phyloP scores from a whole-genome alignment of 2,888 invertebrate species.

The Physocephala rufipes region DNA sequence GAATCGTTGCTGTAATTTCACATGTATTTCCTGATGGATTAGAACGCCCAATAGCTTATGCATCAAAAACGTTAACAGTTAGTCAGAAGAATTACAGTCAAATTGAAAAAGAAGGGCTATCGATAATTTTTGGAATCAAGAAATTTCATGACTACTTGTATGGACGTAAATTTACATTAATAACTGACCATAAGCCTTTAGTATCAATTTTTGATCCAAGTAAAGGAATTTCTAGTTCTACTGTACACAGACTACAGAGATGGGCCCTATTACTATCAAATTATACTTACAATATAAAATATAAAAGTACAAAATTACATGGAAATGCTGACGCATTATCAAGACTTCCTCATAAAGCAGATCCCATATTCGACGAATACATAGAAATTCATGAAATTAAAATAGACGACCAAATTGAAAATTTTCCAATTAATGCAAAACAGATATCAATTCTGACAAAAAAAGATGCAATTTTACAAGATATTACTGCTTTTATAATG shows the following conservation, averaged over 20 bases:
- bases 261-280: constrained; percentile 20
- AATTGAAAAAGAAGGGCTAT: constrained; percentile 34
- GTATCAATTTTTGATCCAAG: constrained; percentile 23
- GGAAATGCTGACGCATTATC: constrained; percentile 10
- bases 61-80: not conserved
- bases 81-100: constrained; percentile 6
- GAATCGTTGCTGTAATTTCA: too few species aligned
- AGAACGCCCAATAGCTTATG: too few species aligned
- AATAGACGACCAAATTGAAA: too few species aligned
- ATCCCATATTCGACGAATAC: too few species aligned
- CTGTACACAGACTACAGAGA: constrained; percentile 27
- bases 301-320: not conserved
- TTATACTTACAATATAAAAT: constrained; percentile 8
- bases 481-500: not conserved
- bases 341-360: not conserved
- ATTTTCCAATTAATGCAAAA: too few species aligned
- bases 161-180: constrained; percentile 24
- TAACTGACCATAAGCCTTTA: constrained; percentile 31
- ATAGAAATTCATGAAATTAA: too few species aligned
- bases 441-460: too few species aligned
- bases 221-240: constrained; percentile 19
- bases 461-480: too few species aligned
- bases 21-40: too few species aligned
- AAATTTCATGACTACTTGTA: constrained; percentile 13
- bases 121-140: constrained; percentile 27